phyloP scores from a whole-genome alignment of 2,113 vertebrate species.

The Paratilapia polleni region DNA sequence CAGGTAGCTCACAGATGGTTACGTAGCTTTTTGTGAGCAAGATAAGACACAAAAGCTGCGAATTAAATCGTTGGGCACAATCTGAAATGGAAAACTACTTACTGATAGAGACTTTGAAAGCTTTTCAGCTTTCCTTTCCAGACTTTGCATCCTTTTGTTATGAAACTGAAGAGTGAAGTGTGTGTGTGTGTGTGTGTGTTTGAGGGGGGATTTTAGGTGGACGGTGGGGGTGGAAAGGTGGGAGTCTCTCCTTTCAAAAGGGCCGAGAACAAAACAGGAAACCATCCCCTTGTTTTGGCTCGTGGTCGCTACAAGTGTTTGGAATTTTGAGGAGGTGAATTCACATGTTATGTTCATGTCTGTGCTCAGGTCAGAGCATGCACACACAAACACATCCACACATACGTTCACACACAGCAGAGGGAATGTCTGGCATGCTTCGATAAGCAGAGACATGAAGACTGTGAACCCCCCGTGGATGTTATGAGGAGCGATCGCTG shows the following conservation, averaged over 20 bases:
- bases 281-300: conserved; percentile 74
- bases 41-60: conserved; percentile 51
- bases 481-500: conserved; percentile 66
- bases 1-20: conserved; percentile 25
- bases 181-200: neutral
- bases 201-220: neutral
- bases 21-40: neutral
- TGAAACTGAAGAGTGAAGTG: neutral
- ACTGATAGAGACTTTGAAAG: conserved; percentile 28
- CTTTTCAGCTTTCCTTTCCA: conserved; percentile 45
- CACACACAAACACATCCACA: conserved; percentile 45
- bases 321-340: conserved; percentile 69
- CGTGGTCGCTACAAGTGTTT: conserved; percentile 71
- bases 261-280: conserved; percentile 76
- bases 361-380: conserved; percentile 68
- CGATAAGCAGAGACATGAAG: conserved; percentile 69
- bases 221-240: conserved; percentile 27
- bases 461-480: conserved; percentile 46
- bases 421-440: conserved; percentile 76
- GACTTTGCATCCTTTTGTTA: conserved; percentile 53
- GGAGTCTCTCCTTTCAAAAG: conserved; percentile 67
- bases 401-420: conserved; percentile 31
- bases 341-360: conserved; percentile 61
- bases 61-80: neutral
- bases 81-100: conserved; percentile 66